Conservation (phyloP, 2,888 invertebrate species). For the Drosophila fulvimacula region DNA sequence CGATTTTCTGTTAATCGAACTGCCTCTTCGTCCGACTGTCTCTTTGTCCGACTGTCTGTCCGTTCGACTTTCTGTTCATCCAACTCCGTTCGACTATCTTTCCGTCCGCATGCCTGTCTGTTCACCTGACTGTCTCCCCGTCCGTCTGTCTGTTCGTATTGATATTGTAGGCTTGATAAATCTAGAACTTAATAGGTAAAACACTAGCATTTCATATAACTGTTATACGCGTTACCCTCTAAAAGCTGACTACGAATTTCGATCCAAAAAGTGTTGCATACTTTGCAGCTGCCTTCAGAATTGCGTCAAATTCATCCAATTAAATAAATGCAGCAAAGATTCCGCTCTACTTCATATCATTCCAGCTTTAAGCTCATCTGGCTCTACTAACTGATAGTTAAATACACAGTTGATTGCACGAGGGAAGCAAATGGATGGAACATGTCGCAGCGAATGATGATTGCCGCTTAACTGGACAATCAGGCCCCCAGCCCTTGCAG, state of each 20-base stretch:
- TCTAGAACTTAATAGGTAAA: not conserved
- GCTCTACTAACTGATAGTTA: slow-evolving; percentile 6
- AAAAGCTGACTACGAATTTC: not conserved
- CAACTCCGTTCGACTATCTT: no score
- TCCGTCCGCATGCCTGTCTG: no score
- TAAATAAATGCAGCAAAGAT: not conserved
- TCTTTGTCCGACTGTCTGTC: not conserved
- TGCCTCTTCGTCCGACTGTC: not conserved
- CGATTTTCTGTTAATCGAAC: not conserved
- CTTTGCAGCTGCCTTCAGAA: not conserved
- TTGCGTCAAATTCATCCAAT: not conserved
- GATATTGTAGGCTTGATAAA: not conserved
- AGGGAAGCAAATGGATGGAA: slow-evolving; percentile 18
- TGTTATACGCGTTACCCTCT: not conserved
- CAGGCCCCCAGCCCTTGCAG: no score
- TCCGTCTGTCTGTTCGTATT: not conserved
- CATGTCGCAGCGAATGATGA: slow-evolving; percentile 42
- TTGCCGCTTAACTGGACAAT: slow-evolving; percentile 29
- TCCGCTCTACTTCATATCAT: no score
- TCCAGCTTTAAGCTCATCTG: not conserved
- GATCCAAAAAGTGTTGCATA: slow-evolving; percentile 6
- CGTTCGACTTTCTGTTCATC: no score
- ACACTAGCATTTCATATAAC: not conserved
- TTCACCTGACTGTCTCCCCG: no score
- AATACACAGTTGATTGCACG: slow-evolving; percentile 30